Conservation (phyloP, 2,797 vertebrate genomes). For the Synaphobranchus kaupii region DNA sequence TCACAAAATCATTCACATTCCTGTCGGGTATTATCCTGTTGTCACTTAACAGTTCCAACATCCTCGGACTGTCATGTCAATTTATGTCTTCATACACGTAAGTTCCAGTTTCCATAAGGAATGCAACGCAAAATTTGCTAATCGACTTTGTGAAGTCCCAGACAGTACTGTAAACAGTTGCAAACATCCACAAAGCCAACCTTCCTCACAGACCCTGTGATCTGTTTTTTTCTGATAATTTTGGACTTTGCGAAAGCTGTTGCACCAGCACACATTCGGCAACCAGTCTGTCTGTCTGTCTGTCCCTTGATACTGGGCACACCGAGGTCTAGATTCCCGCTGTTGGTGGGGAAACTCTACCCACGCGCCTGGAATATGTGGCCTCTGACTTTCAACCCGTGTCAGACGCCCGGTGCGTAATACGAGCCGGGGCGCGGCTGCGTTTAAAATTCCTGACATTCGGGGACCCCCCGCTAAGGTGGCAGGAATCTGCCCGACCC, state of each 20-base stretch:
- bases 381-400: background rate
- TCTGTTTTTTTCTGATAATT: background rate
- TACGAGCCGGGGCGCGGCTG: conserved; percentile 24
- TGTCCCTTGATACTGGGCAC: background rate
- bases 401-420: conserved; percentile 37
- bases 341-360: conserved; percentile 55
- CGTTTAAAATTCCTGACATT: background rate
- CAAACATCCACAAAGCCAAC: background rate
- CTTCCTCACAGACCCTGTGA: background rate
- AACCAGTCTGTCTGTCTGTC: background rate
- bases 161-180: background rate
- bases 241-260: background rate
- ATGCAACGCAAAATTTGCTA: background rate
- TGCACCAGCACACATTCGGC: background rate
- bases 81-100: background rate
- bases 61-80: background rate
- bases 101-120: background rate
- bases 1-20: background rate
- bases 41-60: background rate
- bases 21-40: background rate
- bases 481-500: background rate
- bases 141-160: background rate
- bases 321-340: background rate
- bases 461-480: background rate
- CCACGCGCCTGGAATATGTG: conserved; percentile 47